Evolutionary conservation across 2,113 vertebrate species (phyloP).

Genomic region (Plectropomus leopardus): DNA sequence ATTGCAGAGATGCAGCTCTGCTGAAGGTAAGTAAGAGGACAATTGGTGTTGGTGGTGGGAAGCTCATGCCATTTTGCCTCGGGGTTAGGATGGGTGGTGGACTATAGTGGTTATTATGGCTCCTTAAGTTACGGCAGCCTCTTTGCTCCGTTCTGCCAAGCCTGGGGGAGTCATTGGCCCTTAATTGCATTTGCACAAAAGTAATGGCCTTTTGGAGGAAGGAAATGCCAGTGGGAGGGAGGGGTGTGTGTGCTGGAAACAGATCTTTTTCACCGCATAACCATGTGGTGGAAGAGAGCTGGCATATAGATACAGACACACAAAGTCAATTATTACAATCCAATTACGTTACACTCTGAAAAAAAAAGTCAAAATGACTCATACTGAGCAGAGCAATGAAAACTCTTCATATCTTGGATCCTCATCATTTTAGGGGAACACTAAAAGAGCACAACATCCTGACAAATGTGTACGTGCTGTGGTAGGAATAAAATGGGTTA

Average conservation of each 20-base stretch:
- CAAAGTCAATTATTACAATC: slow-evolving; percentile 15
- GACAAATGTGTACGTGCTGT: neutral
- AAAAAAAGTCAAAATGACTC: slow-evolving; percentile 2
- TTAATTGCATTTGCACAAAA: slow-evolving; percentile 85
- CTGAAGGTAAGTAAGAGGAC: slow-evolving; percentile 46
- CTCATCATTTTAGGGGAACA: neutral
- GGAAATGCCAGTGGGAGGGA: slow-evolving; percentile 48
- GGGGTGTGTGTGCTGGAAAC: slow-evolving; percentile 34
- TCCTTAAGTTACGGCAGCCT: slow-evolving; percentile 69
- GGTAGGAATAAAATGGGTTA: too few relatives aligned
- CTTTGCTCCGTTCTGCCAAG: slow-evolving; percentile 55
- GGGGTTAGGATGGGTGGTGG: slow-evolving; percentile 45
- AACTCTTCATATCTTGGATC: neutral
- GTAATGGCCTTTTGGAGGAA: slow-evolving; percentile 72
- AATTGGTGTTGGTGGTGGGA: slow-evolving; percentile 54
- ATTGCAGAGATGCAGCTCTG: slow-evolving; percentile 37
- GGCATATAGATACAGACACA: neutral
- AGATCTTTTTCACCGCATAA: slow-evolving; percentile 45
- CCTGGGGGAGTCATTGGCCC: slow-evolving; percentile 77
- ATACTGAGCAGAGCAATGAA: neutral
- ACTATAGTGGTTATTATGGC: slow-evolving; percentile 70
- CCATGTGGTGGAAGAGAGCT: slow-evolving; percentile 11
- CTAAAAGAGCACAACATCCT: neutral
- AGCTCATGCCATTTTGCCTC: slow-evolving; percentile 43
- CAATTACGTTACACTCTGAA: slow-evolving; percentile 15